Base-by-base conservation (phyloP, 1,140 invertebrate species). In the Lasaia peninsularis region DNA sequence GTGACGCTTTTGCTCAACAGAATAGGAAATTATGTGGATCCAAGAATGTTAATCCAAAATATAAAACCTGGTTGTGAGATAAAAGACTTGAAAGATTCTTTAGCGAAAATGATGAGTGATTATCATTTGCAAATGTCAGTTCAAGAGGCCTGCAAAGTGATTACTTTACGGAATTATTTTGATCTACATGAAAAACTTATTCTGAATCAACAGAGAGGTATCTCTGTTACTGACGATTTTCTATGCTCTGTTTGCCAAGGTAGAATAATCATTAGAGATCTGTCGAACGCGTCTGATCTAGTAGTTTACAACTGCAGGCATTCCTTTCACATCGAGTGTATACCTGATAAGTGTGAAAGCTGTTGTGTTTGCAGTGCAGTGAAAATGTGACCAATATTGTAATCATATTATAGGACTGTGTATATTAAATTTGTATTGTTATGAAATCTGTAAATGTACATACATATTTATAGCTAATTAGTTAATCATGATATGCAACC, bases 81-180 rank as follows among this genome's bases (percentile, higher is more conserved):
- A 69, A 96, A 96, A 49, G 96, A 96, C 11, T 86, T 99, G 1
- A 94, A 97, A 65, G 94, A 97, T 73, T 96, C 97, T 2, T 89
- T 99, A 2, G 95, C 97, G 0, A 98, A 98, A 89, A 97, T 99
- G 92, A 93, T 99, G 82, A 94, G 95, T 74, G 98, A 99, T 82
- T 99, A 98, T 78, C 97, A 96, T 82, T 89, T 99, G 32, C 97
- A 98, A 90, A 94, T 97, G 33, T 95, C 97, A 10, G 92, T 98
- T 2, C 93, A 97, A 84, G 95, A 97, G 82, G 95, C 95, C 0
- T 97, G 96, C 75, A 96, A 96, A 70, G 94, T 95, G 78, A 97
- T 98, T 63, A 91, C 98, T 3, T 92, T 96, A 0, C 92, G 92
- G 14, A 97, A 98, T 90, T 98, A 97, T 83, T 98, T 97, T 71